A percentile compares a stretch with the other conserved stretches of the same genome.
phyloP scores from a whole-genome alignment of 2,797 vertebrate genomes.

The Crocodylus rhombifer region DNA sequence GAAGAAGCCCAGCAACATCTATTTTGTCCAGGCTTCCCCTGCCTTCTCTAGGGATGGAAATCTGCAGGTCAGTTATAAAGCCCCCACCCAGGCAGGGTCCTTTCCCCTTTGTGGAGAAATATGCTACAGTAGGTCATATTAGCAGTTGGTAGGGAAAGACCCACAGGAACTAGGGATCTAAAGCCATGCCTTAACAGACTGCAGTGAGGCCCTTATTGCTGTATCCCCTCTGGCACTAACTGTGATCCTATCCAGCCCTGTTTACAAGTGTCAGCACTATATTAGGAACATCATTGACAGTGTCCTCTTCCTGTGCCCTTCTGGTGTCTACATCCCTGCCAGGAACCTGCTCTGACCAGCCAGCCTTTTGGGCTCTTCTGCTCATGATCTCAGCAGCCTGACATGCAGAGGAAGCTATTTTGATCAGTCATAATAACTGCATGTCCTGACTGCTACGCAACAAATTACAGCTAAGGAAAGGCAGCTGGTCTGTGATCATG shows the following conservation, averaged over 20 bases:
- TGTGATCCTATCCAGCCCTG: fast-evolving
- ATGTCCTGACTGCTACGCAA: not conserved
- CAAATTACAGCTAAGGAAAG: not conserved
- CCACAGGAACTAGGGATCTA: not conserved
- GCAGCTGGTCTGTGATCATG: not conserved
- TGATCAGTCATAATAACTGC: not conserved
- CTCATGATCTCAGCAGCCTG: slow-evolving; percentile 10
- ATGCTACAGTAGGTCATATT: not conserved
- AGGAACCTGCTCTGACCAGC: not conserved
- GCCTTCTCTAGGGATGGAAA: fast-evolving
- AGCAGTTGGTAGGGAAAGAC: not conserved
- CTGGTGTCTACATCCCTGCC: not conserved
- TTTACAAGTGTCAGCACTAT: not conserved
- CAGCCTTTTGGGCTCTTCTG: slow-evolving; percentile 7
- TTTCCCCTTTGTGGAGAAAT: not conserved
- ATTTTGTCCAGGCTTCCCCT: not conserved
- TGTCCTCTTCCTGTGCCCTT: not conserved
- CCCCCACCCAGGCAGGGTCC: not conserved
- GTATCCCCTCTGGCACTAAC: not conserved
- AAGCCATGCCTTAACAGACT: not conserved
- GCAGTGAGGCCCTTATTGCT: fast-evolving
- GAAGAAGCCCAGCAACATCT: no score
- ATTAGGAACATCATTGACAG: not conserved
- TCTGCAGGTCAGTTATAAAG: not conserved
- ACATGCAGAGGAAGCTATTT: not conserved